Evolutionary conservation across 2,888 invertebrate species (phyloP), one percentile per base, ranked within the genome.

Genomic region (Drosophila pseudotalamancana): DNA sequence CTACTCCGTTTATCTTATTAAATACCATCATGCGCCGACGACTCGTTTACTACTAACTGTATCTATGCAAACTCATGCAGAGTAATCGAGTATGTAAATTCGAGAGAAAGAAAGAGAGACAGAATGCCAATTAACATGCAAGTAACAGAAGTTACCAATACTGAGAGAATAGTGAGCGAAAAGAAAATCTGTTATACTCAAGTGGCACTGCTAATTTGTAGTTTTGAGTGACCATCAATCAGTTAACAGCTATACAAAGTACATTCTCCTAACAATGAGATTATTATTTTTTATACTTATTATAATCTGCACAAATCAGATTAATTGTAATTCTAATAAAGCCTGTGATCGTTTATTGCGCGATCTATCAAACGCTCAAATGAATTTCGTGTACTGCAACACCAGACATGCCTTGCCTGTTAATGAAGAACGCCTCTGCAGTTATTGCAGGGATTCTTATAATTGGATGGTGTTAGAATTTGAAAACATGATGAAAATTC

Each of bases 331-430:
- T 4, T 29, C 1, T 18, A 2, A 18, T 3, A 37, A 11, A 0
- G 6, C 0, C 1, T 89, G 90, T 11, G 0, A 32, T 0, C 0
- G 4, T 0, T 3, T 70, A 3, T 19, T 88, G 2, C 1, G 3
- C 0, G 45, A 75, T n/a, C 39, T 89, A 21, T 87, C 71, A 0
- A 5, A 61, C 9, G 3, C 2, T 0, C 88, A 90, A 37, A 55
- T 14, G 1, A 0, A 8, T 0, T 87, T 89, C 21, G 66, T 88
- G 0, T 23, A 42, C 3, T 89, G 89, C 34, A 68, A 78, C 45
- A 88, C 88, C 4, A 11, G 1, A 0, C 43, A 82, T 34, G 67
- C 88, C 0, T 67, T 87, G 8, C 87, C 88, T 0, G 49, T 27
- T 0, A 0, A 59, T 1, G 34, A 45, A 1, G 2, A 25, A 0